Evolutionary conservation across 2,888 invertebrate genomes (phyloP), one percentile per base, ranked within the genome.

Genomic region (Aphodius sticticus): DNA sequence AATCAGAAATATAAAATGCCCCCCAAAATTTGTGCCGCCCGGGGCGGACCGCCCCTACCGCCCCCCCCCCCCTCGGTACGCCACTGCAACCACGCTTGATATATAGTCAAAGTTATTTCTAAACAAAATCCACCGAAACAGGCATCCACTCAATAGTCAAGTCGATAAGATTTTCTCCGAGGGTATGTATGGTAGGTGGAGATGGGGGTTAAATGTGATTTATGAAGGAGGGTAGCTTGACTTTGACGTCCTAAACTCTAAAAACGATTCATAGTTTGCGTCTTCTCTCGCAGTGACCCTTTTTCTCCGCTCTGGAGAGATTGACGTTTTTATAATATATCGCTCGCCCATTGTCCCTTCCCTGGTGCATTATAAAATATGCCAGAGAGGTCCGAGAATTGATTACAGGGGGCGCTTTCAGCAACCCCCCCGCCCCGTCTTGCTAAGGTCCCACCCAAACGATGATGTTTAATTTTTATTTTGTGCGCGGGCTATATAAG

Each of bases 191-290:
- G 36, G 74, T 74, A 12, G 35, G 36, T n/a, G 37, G 36, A n/a
- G 72, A 36, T 26, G 74, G 12, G 35, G 74, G n/a, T 35, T 37
- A 26, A n/a, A 74, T 35, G 74, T 74, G 74, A 74, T 74, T 74
- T 74, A 74, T 74, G 74, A 36, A 74, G 26, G 74, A 53, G 53
- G 36, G 35, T n/a, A 36, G 74, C 74, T 74, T 74, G 74, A 74
- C 74, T 74, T 74, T 74, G 74, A 74, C 74, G 74, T 37, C n/a
- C 74, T 37, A 35, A 35, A 35, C 37, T 74, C 74, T n/a, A 74
- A 74, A 74, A 74, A 74, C 74, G 74, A 74, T 74, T 74, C 74
- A 74, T 74, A 74, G 74, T 74, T 74, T 74, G 74, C 74, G 74
- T 74, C 36, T 74, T 37, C 37, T 71, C 26, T 53, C 9, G 12